Evolutionary conservation across 2,113 vertebrate species (phyloP).

Genomic region (Hydrolagus affinis): DNA sequence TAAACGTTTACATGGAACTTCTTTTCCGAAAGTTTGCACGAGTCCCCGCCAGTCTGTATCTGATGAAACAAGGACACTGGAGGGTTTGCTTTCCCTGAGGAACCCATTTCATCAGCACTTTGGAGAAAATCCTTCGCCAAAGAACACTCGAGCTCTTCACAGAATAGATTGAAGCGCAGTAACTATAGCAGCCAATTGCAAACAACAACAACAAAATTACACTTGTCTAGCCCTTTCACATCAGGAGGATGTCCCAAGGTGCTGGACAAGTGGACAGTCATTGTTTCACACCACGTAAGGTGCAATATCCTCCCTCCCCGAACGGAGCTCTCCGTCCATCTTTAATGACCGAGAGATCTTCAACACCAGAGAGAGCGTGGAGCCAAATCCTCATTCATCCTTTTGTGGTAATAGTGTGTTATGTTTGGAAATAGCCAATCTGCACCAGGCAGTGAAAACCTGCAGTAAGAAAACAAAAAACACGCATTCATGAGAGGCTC

Average conservation of each 20-base stretch:
- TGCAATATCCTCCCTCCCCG: not conserved
- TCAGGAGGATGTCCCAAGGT: too few relatives aligned
- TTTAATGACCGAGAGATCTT: not conserved
- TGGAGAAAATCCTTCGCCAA: not conserved
- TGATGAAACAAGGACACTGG: not conserved
- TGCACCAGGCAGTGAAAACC: constrained; percentile 3
- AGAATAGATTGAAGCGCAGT: too few relatives aligned
- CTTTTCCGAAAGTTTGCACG: not conserved
- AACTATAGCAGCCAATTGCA: too few relatives aligned
- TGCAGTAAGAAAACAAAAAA: not conserved
- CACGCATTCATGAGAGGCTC: too few relatives aligned
- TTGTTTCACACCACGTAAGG: too few relatives aligned
- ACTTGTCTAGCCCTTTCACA: too few relatives aligned
- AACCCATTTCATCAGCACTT: not conserved
- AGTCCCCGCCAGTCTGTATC: not conserved
- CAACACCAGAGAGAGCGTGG: not conserved
- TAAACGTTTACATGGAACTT: not conserved
- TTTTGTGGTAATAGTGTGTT: not conserved
- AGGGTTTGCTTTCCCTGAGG: not conserved
- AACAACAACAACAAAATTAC: not conserved
- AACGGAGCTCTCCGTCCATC: not conserved
- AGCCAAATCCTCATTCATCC: not conserved
- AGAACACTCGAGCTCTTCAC: too few relatives aligned
- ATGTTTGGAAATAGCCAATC: not conserved
- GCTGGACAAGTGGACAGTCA: too few relatives aligned